Percentiles rank a stretch among this genome's conserved stretches.
Conservation (phyloP, 2,113 vertebrate species). For the Python bivittatus region DNA sequence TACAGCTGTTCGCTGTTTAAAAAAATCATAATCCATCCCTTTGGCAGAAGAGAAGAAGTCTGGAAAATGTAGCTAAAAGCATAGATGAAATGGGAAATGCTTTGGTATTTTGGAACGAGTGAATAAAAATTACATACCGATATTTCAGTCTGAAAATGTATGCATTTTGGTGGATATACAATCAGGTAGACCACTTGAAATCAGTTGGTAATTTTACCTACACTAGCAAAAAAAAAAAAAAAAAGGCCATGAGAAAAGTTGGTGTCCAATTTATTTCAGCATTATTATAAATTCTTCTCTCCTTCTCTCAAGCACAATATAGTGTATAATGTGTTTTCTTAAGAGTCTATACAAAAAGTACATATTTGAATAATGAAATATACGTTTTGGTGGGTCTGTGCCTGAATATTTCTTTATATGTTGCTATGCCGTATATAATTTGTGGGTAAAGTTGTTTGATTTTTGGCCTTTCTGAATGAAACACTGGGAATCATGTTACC, state of each 20-base stretch:
- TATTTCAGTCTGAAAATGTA: background rate
- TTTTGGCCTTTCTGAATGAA: background rate
- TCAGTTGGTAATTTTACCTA: background rate
- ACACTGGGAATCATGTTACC: background rate
- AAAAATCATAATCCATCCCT: background rate
- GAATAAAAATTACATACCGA: background rate
- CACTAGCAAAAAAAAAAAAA: background rate
- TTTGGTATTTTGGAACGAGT: background rate
- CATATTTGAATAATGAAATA: background rate
- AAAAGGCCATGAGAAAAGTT: background rate
- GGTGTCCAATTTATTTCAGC: background rate
- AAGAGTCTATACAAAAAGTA: background rate
- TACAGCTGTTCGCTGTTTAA: background rate
- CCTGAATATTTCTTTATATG: background rate
- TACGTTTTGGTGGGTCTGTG: background rate
- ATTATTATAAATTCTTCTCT: background rate
- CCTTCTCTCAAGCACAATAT: background rate
- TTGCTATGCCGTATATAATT: background rate
- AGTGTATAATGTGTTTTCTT: background rate
- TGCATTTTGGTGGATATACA: background rate
- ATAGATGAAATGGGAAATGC: background rate
- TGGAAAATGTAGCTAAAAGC: background rate
- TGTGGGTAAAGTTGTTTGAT: background rate
- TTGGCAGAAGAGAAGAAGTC: background rate
- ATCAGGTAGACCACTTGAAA: background rate